Evolutionary conservation across 2,888 invertebrate genomes (phyloP).

Genomic region (Ormyrus rosae): DNA sequence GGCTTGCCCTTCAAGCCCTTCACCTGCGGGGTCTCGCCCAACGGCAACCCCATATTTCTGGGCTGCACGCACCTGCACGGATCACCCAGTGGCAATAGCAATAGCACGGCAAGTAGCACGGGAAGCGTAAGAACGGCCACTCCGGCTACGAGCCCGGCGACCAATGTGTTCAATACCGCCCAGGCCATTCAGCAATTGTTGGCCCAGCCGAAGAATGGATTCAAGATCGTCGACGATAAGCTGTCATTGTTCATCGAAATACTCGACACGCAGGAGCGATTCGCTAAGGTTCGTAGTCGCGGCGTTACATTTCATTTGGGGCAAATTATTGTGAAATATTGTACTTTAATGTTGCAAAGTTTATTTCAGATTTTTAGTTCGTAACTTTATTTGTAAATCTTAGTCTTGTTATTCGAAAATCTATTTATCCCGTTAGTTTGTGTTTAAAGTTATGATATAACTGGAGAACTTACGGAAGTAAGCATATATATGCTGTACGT

Average conservation of each 20-base stretch:
- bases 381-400: not conserved
- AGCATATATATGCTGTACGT: too few species aligned
- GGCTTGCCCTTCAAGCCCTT: slow-evolving; percentile 74
- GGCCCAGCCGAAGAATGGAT: slow-evolving; percentile 84
- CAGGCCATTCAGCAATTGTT: slow-evolving; percentile 84
- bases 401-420: not conserved
- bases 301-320: not conserved
- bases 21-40: slow-evolving; percentile 74
- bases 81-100: slow-evolving; percentile 42
- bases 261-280: slow-evolving; percentile 87
- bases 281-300: slow-evolving; percentile 83
- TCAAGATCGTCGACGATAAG: slow-evolving; percentile 87
- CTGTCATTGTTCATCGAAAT: slow-evolving; percentile 88
- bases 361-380: too few species aligned
- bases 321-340: not conserved
- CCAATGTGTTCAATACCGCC: slow-evolving; percentile 77
- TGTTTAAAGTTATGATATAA: too few species aligned
- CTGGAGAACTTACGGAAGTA: too few species aligned
- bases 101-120: slow-evolving; percentile 66
- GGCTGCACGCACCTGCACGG: slow-evolving; percentile 77
- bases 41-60: slow-evolving; percentile 75
- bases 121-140: slow-evolving; percentile 66
- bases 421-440: not conserved
- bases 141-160: slow-evolving; percentile 70
- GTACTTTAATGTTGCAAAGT: too few species aligned